phyloP scores from a whole-genome alignment of 2,113 vertebrate genomes.

The Tautogolabrus adspersus region DNA sequence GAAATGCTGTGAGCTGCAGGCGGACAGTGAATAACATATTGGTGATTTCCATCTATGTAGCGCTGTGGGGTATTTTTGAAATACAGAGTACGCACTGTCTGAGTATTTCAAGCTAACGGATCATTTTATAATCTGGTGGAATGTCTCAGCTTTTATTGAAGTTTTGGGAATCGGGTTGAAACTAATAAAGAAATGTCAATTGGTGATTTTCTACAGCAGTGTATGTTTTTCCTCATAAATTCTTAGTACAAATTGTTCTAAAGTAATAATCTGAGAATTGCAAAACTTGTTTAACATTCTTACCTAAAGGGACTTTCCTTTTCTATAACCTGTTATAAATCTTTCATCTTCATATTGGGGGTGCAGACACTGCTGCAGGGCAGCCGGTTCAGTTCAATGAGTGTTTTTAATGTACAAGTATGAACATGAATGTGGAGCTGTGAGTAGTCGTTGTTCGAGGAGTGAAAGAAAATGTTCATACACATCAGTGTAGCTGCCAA shows the following conservation, averaged over 20 bases:
- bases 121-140: constrained; percentile 85
- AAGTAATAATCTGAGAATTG: background rate
- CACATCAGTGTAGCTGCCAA: constrained; percentile 35
- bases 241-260: background rate
- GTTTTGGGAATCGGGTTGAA: constrained; percentile 80
- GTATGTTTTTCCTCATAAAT: background rate
- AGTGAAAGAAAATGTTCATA: constrained; percentile 18
- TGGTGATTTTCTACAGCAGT: background rate
- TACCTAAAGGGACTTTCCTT: constrained; percentile 30
- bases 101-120: constrained; percentile 62
- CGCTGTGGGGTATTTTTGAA: constrained; percentile 51
- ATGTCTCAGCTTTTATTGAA: constrained; percentile 88
- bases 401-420: constrained; percentile 59
- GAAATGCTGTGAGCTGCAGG: constrained; percentile 55
- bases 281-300: constrained; percentile 3
- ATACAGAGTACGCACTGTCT: constrained; percentile 28
- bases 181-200: background rate
- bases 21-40: constrained; percentile 61
- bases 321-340: background rate
- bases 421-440: constrained; percentile 52
- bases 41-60: constrained; percentile 55
- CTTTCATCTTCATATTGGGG: constrained; percentile 9
- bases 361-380: constrained; percentile 24
- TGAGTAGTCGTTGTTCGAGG: constrained; percentile 16
- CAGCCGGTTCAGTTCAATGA: constrained; percentile 17